A percentile compares a stretch with the other conserved stretches of the same genome.
Evolutionary conservation across 2,888 invertebrate genomes (phyloP).

Genomic region (Flabesymbios commensalis): DNA sequence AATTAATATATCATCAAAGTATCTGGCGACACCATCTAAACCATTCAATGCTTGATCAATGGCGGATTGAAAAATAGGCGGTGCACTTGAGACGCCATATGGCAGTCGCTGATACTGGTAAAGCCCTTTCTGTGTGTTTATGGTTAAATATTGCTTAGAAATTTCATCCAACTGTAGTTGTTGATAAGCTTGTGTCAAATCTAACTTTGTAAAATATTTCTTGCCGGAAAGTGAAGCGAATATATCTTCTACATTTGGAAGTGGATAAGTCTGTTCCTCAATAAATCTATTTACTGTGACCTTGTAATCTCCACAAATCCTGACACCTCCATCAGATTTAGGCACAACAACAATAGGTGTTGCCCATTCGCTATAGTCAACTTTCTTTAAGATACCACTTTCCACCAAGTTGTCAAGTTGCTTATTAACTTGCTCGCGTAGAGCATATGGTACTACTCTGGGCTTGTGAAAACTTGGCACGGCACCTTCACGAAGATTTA

Average conservation of each 20-base stretch:
- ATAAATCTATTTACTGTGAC: not conserved
- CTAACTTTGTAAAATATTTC: not conserved
- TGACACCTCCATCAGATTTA: no score
- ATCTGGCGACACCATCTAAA: not conserved
- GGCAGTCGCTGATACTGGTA: not conserved
- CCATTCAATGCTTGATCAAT: not conserved
- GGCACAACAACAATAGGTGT: no score
- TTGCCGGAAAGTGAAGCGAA: not conserved
- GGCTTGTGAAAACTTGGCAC: no score
- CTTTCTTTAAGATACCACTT: no score
- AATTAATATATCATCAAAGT: conserved; percentile 6
- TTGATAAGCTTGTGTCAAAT: not conserved
- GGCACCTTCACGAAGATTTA: no score
- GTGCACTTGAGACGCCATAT: not conserved
- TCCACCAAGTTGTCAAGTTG: no score
- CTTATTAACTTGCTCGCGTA: no score
- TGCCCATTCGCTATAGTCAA: no score
- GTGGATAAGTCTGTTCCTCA: not conserved
- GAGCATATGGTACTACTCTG: no score
- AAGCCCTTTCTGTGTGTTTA: conserved; percentile 3
- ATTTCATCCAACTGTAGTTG: not conserved
- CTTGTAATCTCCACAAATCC: conserved; percentile 4
- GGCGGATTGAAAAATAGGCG: not conserved
- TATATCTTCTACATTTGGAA: not conserved
- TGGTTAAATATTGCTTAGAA: not conserved